Evolutionary conservation across 2,113 vertebrate genomes (phyloP).

Genomic region (Casuarius casuarius): DNA sequence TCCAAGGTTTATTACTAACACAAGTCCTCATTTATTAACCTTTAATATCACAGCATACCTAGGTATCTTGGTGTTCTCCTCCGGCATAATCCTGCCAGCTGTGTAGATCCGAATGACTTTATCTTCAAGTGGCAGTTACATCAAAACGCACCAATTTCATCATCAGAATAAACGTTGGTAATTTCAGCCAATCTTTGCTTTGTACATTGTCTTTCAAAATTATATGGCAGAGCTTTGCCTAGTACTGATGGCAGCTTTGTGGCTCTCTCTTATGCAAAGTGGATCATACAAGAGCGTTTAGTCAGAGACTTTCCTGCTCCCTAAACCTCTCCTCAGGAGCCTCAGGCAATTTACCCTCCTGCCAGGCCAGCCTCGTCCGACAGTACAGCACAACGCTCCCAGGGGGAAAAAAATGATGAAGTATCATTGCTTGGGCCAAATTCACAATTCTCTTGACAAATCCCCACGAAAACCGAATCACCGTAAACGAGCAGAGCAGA

Average conservation of each 20-base stretch:
- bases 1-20: background rate
- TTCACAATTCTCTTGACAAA: background rate
- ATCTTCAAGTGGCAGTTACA: background rate
- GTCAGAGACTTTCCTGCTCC: background rate
- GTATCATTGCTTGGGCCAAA: background rate
- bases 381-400: background rate
- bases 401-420: background rate
- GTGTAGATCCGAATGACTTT: background rate
- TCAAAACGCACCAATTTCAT: background rate
- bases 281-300: background rate
- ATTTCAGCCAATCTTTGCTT: background rate
- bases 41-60: background rate
- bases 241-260: background rate
- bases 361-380: background rate
- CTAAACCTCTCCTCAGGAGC: background rate
- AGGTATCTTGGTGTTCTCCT: background rate
- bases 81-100: background rate
- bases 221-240: background rate
- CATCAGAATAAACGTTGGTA: background rate
- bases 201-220: background rate
- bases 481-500: background rate
- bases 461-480: background rate
- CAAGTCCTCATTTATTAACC: background rate
- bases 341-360: background rate
- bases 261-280: background rate